These are phyloP conservation scores for Merodon equestris DNA, from an alignment of 2,888 invertebrate genomes.

Conservation along the genomic window DNA sequence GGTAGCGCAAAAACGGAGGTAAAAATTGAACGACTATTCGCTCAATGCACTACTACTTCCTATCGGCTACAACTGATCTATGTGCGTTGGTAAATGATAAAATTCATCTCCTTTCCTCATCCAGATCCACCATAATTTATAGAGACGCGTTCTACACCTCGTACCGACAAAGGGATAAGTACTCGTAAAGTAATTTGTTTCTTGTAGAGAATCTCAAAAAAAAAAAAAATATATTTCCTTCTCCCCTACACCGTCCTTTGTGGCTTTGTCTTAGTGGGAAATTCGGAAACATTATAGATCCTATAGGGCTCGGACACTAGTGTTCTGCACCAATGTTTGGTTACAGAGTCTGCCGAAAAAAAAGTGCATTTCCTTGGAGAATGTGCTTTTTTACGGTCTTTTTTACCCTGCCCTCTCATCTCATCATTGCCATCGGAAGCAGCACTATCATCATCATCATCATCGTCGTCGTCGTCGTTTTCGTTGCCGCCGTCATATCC, in stretches of 20 bases:
- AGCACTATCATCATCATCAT: constrained; percentile 11
- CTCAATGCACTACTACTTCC: background rate
- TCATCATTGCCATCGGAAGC: constrained; percentile 25
- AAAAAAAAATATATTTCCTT: no score
- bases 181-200: constrained; percentile 45
- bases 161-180: constrained; percentile 51
- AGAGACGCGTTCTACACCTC: constrained; percentile 39
- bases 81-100: constrained; percentile 37
- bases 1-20: constrained; percentile 18
- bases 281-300: constrained; percentile 34
- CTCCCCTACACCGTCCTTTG: background rate
- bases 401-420: constrained; percentile 2
- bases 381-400: constrained; percentile 42
- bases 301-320: constrained; percentile 18
- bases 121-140: constrained; percentile 42
- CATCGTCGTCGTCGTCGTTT: constrained; percentile 10
- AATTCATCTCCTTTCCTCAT: constrained; percentile 45
- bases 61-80: constrained; percentile 40
- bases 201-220: constrained; percentile 2
- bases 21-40: no score
- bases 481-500: constrained; percentile 17
- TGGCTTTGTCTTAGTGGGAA: constrained; percentile 6
- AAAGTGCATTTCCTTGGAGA: constrained; percentile 55
- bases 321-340: constrained; percentile 33
- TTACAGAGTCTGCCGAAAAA: constrained; percentile 10